Evolutionary conservation across 2,888 invertebrate species (phyloP).

Genomic region (Phlogophora meticulosa): DNA sequence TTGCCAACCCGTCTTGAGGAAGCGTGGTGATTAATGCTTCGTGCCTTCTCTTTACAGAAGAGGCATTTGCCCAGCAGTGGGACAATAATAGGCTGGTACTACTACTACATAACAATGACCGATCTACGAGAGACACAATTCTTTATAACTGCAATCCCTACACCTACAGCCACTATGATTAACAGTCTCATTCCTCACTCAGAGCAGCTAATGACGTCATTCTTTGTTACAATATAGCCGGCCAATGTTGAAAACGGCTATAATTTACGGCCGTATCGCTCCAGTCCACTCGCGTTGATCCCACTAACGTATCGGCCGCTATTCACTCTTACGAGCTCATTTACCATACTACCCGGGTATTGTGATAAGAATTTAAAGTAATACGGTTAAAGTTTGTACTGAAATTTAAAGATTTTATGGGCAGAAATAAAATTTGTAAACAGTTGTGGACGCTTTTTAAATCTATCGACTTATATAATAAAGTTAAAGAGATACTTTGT

Average conservation of each 20-base stretch:
- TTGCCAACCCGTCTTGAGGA: no score
- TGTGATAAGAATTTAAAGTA: slow-evolving; percentile 61
- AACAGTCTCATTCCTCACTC: slow-evolving; percentile 51
- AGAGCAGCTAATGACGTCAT: slow-evolving; percentile 56
- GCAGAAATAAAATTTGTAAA: not conserved
- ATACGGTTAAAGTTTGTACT: slow-evolving; percentile 7
- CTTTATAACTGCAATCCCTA: slow-evolving; percentile 26
- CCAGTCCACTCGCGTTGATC: slow-evolving; percentile 74
- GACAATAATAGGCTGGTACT: no score
- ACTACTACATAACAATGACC: slow-evolving; percentile 5
- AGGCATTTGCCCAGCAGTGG: no score
- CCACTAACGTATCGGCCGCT: slow-evolving; percentile 77
- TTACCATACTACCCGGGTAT: slow-evolving; percentile 71
- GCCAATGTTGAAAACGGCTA: slow-evolving; percentile 59
- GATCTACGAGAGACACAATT: slow-evolving; percentile 36
- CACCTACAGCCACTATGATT: slow-evolving; percentile 52
- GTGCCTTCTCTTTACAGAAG: no score
- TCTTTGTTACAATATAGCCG: slow-evolving; percentile 59
- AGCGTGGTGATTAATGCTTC: no score
- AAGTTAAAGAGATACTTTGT: no score
- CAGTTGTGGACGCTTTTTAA: not conserved
- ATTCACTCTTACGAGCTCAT: slow-evolving; percentile 74
- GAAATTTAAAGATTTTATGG: slow-evolving; percentile 3
- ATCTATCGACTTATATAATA: no score
- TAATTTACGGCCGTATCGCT: slow-evolving; percentile 68